phyloP scores from a whole-genome alignment of 2,888 invertebrate genomes.

The Drosophila tripunctata region DNA sequence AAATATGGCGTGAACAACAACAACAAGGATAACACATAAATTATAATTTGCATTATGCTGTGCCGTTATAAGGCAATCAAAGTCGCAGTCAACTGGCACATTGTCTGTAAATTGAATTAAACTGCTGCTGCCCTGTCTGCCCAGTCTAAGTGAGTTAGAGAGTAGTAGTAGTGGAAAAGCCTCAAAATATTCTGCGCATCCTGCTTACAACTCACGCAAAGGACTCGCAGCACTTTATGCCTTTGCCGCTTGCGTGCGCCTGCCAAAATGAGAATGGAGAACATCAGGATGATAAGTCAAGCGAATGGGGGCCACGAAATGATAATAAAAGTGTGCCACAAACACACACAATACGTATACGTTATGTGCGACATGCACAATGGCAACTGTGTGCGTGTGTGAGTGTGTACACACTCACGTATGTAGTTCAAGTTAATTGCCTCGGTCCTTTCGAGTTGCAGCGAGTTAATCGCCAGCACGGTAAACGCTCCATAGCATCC shows the following conservation, averaged over 20 bases:
- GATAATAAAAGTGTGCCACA: constrained; percentile 48
- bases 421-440: constrained; percentile 65
- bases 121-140: constrained; percentile 10
- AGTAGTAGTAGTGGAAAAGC: too few relatives aligned
- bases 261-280: constrained; percentile 29
- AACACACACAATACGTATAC: constrained; percentile 55
- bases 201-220: too few relatives aligned
- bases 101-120: constrained; percentile 70
- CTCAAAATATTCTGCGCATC: constrained; percentile 38
- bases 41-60: constrained; percentile 44
- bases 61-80: constrained; percentile 50
- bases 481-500: constrained; percentile 33
- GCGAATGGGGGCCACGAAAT: constrained; percentile 35
- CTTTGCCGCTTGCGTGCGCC: constrained; percentile 65
- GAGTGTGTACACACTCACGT: background rate
- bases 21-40: constrained; percentile 27
- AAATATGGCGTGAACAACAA: constrained; percentile 30
- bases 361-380: constrained; percentile 60
- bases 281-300: constrained; percentile 28
- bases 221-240: constrained; percentile 27
- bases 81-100: constrained; percentile 45
- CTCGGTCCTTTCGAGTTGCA: constrained; percentile 46
- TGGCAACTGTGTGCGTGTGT: constrained; percentile 5
- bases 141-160: constrained; percentile 20
- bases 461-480: constrained; percentile 51